Conservation (phyloP, 2,888 invertebrate species). For the Hemicrepidius hirtus region DNA sequence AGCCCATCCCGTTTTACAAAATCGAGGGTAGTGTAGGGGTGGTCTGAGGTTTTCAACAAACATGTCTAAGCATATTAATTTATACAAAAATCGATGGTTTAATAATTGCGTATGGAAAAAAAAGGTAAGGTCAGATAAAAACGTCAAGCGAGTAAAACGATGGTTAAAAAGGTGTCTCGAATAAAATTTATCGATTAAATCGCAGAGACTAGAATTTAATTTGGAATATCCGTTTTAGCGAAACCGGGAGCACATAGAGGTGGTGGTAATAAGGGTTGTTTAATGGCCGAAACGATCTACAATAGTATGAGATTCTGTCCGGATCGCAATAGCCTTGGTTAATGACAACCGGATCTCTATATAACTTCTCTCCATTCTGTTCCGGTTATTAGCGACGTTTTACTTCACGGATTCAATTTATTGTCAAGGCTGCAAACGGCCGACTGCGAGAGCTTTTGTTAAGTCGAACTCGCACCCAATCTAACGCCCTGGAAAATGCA, state of each 20-base stretch:
- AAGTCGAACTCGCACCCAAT: constrained; percentile 57
- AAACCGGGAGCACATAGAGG: constrained; percentile 39
- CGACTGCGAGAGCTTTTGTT: constrained; percentile 55
- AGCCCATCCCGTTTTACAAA: too few relatives aligned
- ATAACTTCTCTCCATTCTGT: constrained; percentile 55
- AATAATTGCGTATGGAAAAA: constrained; percentile 11
- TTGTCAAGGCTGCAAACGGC: constrained; percentile 55
- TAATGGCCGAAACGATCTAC: constrained; percentile 52
- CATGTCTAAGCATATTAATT: neutral
- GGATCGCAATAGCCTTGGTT: constrained; percentile 52
- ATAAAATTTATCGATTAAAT: constrained; percentile 46
- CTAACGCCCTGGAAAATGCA: constrained; percentile 61
- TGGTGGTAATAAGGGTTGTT: constrained; percentile 52
- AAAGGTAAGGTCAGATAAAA: constrained; percentile 15
- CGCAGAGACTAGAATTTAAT: constrained; percentile 46
- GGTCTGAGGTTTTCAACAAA: too few relatives aligned
- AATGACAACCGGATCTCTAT: constrained; percentile 53
- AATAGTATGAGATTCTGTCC: constrained; percentile 51
- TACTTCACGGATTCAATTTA: constrained; percentile 59
- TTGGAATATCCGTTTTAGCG: constrained; percentile 48
- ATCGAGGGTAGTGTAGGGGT: too few relatives aligned
- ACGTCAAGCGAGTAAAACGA: constrained; percentile 14
- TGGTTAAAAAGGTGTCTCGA: constrained; percentile 24
- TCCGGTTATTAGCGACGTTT: constrained; percentile 59
- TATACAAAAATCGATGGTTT: neutral